Conservation (phyloP, 2,113 vertebrate species). For the Cygnus buccinator region DNA sequence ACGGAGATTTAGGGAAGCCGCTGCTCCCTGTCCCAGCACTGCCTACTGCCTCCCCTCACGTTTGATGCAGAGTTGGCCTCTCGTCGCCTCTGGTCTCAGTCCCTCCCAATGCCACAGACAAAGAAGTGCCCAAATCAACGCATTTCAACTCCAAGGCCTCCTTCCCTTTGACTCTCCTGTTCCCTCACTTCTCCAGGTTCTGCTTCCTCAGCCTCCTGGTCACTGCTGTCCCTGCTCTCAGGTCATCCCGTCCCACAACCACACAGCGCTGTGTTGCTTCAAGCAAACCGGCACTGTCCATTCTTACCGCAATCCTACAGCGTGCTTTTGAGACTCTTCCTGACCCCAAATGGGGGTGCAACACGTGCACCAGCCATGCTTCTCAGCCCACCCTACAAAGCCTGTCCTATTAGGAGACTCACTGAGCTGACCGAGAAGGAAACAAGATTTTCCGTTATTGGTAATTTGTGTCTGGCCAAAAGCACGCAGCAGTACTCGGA, state of each 20-base stretch:
- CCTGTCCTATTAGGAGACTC: not conserved
- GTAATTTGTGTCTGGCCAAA: not conserved
- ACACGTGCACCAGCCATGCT: not conserved
- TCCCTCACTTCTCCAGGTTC: not conserved
- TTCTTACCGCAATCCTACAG: not conserved
- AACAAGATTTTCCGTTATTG: not conserved
- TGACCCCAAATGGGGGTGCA: not conserved
- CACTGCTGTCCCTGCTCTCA: not conserved
- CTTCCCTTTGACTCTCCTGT: not conserved
- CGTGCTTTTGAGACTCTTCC: not conserved
- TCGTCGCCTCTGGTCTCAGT: not conserved
- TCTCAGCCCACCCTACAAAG: not conserved
- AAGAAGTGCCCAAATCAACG: not conserved
- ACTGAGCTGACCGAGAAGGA: not conserved
- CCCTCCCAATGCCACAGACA: rapidly evolving
- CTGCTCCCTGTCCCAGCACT: not conserved
- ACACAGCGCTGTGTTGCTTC: not conserved
- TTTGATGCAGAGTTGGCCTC: not conserved
- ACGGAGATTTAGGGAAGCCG: not conserved
- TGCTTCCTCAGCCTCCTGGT: not conserved
- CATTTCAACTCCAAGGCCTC: not conserved
- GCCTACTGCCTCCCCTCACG: not conserved
- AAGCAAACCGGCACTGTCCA: too few relatives aligned
- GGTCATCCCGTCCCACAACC: not conserved
- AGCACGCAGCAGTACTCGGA: not conserved